A percentile compares a stretch with the other conserved stretches of the same genome.
Conservation (phyloP, 2,113 vertebrate species). For the Heterotilapia buettikoferi region DNA sequence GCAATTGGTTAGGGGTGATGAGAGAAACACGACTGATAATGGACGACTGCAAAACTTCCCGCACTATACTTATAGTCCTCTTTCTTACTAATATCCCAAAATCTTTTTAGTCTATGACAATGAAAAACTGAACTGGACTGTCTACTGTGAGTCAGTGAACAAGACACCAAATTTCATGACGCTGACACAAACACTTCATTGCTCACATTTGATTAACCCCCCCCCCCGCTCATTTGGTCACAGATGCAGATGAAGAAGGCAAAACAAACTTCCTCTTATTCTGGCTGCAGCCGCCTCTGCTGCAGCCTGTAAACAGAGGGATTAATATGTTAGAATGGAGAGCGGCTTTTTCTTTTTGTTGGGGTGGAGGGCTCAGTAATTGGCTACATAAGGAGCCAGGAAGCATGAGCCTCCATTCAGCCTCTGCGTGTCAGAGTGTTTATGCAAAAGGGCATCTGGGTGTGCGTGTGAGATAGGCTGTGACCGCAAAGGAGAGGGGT, state of each 20-base stretch:
- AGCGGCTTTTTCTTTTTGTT: constrained; percentile 28
- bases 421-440: background rate
- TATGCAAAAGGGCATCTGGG: background rate
- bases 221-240: background rate
- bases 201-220: too few species aligned
- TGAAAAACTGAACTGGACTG: background rate
- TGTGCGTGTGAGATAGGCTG: background rate
- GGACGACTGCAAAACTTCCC: background rate
- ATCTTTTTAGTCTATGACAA: background rate
- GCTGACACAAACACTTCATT: background rate
- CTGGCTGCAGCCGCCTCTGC: background rate
- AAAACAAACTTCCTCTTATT: background rate
- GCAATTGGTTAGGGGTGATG: background rate
- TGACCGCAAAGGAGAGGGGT: constrained; percentile 24
- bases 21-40: background rate
- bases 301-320: constrained; percentile 31
- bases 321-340: constrained; percentile 44
- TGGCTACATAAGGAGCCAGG: constrained; percentile 37
- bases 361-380: constrained; percentile 34
- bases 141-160: too few species aligned
- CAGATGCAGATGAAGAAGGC: background rate
- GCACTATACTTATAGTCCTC: background rate
- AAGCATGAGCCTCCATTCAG: constrained; percentile 19
- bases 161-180: background rate
- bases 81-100: background rate